These are phyloP conservation scores for Anarsia innoxiella DNA, from an alignment of 2,888 invertebrate genomes.

Conservation along the genomic window DNA sequence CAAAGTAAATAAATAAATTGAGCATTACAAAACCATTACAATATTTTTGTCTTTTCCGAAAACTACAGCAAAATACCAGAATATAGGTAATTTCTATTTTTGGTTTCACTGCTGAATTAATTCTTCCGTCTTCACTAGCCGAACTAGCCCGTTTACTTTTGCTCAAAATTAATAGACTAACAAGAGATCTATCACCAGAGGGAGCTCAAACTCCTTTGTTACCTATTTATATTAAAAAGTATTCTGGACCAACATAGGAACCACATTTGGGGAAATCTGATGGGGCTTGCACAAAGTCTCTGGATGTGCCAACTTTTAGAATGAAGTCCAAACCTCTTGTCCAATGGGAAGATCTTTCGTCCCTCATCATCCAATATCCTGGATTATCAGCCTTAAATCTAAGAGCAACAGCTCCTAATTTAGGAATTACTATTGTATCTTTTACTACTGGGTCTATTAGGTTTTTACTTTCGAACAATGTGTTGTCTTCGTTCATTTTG, in stretches of 20 bases:
- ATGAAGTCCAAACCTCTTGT: slow-evolving; percentile 84
- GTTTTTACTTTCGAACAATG: slow-evolving; percentile 72
- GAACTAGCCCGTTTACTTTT: no score
- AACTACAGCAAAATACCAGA: no score
- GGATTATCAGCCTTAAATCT: slow-evolving; percentile 86
- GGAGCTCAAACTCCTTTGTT: no score
- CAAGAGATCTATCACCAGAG: no score
- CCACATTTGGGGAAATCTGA: slow-evolving; percentile 86
- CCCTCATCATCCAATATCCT: slow-evolving; percentile 88
- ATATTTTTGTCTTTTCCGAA: no score
- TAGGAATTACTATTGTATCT: slow-evolving; percentile 84
- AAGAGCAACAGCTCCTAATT: slow-evolving; percentile 80
- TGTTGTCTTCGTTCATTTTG: slow-evolving; percentile 73
- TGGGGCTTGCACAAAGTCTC: slow-evolving; percentile 80
- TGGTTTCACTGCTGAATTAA: no score
- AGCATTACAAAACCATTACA: no score
- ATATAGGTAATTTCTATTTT: no score
- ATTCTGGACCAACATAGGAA: slow-evolving; percentile 84
- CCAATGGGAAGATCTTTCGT: slow-evolving; percentile 83
- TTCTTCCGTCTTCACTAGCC: no score
- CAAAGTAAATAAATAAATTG: no score
- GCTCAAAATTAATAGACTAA: no score
- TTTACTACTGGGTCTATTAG: slow-evolving; percentile 78
- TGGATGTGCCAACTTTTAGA: slow-evolving; percentile 80
- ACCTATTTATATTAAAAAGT: slow-evolving; percentile 75